Evolutionary conservation across 2,888 invertebrate genomes (phyloP).

Genomic region (Phorcus lineatus): DNA sequence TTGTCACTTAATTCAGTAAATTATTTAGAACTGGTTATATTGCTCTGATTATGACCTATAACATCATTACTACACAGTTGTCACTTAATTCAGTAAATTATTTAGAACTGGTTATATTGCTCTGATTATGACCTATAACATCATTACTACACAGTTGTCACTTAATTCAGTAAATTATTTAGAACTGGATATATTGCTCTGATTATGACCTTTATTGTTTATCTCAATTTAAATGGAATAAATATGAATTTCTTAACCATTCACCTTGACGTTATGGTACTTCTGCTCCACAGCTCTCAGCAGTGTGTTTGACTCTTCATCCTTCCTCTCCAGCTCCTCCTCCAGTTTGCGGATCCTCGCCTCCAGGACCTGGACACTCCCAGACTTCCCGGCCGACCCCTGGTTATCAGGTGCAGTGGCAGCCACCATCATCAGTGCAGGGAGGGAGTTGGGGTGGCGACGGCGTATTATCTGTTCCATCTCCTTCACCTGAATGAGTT

Average conservation of each 20-base stretch:
- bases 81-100: too few species aligned
- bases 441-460: conserved; percentile 73
- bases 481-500: conserved; percentile 66
- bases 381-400: conserved; percentile 27
- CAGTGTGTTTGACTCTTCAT: conserved; percentile 64
- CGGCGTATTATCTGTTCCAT: conserved; percentile 72
- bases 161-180: too few species aligned
- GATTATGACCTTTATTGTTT: too few species aligned
- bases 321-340: conserved; percentile 67
- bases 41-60: too few species aligned
- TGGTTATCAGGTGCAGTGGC: conserved; percentile 51
- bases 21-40: too few species aligned
- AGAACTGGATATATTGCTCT: too few species aligned
- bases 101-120: too few species aligned
- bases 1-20: too few species aligned
- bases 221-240: too few species aligned
- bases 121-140: too few species aligned
- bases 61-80: too few species aligned
- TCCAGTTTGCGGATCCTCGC: conserved; percentile 68
- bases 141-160: too few species aligned
- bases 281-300: conserved; percentile 72
- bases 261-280: conserved; percentile 71
- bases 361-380: conserved; percentile 63
- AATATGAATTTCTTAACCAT: background rate
- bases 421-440: conserved; percentile 73